These are phyloP conservation scores for Patella vulgata DNA, from an alignment of 1,140 invertebrate species.

Conservation along the genomic window DNA sequence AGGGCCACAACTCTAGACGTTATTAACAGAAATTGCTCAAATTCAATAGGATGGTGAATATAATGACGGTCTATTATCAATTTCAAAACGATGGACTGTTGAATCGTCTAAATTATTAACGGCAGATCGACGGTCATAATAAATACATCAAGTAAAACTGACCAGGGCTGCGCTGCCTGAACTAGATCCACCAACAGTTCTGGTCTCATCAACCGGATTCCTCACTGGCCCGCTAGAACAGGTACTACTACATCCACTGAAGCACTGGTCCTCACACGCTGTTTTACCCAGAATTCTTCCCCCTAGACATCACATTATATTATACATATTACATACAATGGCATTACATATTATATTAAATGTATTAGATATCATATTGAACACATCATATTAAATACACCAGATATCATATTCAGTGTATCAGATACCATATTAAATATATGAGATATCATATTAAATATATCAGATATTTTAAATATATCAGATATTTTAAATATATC, in stretches of 20 bases:
- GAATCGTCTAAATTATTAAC: background rate
- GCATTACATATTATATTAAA: background rate
- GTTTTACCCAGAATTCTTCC: slow-evolving; percentile 31
- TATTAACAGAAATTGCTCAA: background rate
- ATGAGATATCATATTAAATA: too few relatives aligned
- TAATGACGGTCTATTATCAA: background rate
- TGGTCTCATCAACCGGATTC: slow-evolving; percentile 16
- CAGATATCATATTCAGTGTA: background rate
- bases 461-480: too few relatives aligned
- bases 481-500: too few relatives aligned
- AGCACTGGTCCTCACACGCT: slow-evolving; percentile 25
- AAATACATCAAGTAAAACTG: too few relatives aligned
- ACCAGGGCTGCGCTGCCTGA: slow-evolving; percentile 35
- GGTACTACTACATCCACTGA: slow-evolving; percentile 24
- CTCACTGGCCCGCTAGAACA: slow-evolving; percentile 11
- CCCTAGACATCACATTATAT: slow-evolving; percentile 30
- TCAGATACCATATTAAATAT: too few relatives aligned
- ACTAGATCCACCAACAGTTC: slow-evolving; percentile 21
- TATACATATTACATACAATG: background rate
- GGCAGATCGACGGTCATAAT: background rate
- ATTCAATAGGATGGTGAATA: background rate
- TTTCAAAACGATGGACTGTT: background rate
- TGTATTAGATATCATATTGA: background rate
- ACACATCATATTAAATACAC: too few relatives aligned
- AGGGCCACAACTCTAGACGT: too few relatives aligned